Percentiles rank a stretch among this genome's conserved stretches.
These are phyloP conservation scores for Triplophysa yarkandensis DNA, from an alignment of 2,797 vertebrate species.

Conservation along the genomic window DNA sequence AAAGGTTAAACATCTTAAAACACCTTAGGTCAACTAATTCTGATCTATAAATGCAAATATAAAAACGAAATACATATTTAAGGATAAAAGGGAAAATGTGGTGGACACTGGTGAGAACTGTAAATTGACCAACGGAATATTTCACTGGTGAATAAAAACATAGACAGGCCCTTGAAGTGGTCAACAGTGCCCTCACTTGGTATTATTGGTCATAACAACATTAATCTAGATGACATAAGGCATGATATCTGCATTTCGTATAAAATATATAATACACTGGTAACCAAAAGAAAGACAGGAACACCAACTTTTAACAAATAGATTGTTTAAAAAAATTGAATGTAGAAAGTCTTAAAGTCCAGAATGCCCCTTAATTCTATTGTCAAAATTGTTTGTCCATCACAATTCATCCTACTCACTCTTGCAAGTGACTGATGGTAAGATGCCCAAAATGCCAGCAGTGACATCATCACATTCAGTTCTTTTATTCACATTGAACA, in stretches of 20 bases:
- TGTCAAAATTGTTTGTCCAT: not conserved
- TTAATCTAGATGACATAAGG: conserved; percentile 15
- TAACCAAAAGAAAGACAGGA: conserved; percentile 4
- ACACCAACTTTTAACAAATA: conserved; percentile 7
- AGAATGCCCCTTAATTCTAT: not conserved
- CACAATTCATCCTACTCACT: conserved; percentile 7
- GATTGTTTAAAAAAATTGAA: conserved; percentile 21
- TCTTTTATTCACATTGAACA: conserved; percentile 2
- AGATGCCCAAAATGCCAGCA: conserved; percentile 15
- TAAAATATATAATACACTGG: conserved; percentile 18
- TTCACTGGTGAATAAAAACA: not conserved
- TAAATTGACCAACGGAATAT: conserved; percentile 20
- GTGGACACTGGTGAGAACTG: not conserved
- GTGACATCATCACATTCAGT: not conserved
- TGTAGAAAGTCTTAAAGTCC: conserved; percentile 8
- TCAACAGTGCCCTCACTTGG: conserved; percentile 47
- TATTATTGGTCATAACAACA: conserved; percentile 53
- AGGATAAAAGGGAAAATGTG: not conserved
- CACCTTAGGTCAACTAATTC: not conserved
- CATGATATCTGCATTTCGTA: not conserved
- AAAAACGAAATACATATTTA: conserved; percentile 1
- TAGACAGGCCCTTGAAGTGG: conserved; percentile 1
- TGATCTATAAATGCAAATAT: conserved; percentile 1
- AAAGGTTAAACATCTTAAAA: conserved; percentile 1
- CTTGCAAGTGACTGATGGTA: conserved; percentile 30